Base-by-base conservation (phyloP, 2,888 invertebrate genomes). In the Ormia ochracea region DNA sequence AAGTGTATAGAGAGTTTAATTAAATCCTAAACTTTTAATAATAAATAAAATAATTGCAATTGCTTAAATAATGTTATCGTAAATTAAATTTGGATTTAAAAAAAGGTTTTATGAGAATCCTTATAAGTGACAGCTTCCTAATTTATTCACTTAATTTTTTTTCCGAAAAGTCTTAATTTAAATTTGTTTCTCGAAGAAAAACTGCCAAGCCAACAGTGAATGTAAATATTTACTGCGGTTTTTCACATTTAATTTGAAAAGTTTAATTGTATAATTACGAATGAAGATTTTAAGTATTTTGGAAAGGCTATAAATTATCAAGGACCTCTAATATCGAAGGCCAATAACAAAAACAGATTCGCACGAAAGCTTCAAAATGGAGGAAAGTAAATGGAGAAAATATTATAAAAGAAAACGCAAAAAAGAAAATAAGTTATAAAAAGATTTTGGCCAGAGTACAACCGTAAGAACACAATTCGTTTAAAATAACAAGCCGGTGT, bases 401-500 rank as follows among this genome's bases (percentile, higher is more conserved):
- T 3, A n/a, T 19, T 9, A 14, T 2, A 59, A 31, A 33, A 3
- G 23, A 12, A 7, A 38, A 38, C 17, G 38, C 21, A 6, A 5
- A 56, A 23, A 52, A 43, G n/a, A 38, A 65, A 54, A 28, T 23
- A 45, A 33, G 36, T 4, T 38, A 23, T 66, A 74, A 69, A 61
- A 76, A 54, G 61, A 23, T 21, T 36, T 52, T 28, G 4, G 26
- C n/a, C 33, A 36, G 31, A 38, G 7, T 41, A 66, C 28, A 33
- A 19, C 28, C 19, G 21, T 52, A 38, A 28, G 17, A 12, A 23
- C 26, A 48, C 33, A 45, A 59, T 38, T 70, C 54, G 41, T 36
- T 50, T 66, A 66, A 72, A 65, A 56, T 50, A 75, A 75, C 75
- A 59, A 75, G 59, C 43, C 59, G 68, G 86, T 86, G 87, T 85